Conservation (phyloP, 2,888 invertebrate species). For the Miltochrista miniata region DNA sequence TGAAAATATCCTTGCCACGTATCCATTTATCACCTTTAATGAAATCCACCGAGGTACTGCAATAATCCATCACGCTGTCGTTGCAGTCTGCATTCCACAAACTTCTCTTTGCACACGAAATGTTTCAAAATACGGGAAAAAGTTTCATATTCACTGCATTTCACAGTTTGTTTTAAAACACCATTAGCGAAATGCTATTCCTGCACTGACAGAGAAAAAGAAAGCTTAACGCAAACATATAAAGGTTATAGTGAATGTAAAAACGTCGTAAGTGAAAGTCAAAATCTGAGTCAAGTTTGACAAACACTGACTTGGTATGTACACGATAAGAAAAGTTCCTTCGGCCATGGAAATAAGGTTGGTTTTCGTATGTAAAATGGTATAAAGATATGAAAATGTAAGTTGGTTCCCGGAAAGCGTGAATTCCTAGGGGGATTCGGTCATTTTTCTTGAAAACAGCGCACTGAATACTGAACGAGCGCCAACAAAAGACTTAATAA, state of each 20-base stretch:
- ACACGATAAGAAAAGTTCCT: neutral
- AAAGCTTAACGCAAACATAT: constrained; percentile 31
- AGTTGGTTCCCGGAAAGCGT: constrained; percentile 45
- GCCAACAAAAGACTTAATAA: constrained; percentile 46
- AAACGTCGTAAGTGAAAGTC: constrained; percentile 30
- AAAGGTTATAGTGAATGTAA: constrained; percentile 35
- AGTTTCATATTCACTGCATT: constrained; percentile 36
- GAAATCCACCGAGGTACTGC: constrained; percentile 56
- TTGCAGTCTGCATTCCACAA: constrained; percentile 45
- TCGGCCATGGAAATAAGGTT: constrained; percentile 18
- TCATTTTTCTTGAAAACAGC: constrained; percentile 66
- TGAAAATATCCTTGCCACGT: constrained; percentile 8
- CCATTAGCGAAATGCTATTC: constrained; percentile 47
- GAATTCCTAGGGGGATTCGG: constrained; percentile 52
- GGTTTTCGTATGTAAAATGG: constrained; percentile 9
- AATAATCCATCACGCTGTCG: constrained; percentile 71
- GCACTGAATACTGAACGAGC: constrained; percentile 57
- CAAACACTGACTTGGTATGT: constrained; percentile 6
- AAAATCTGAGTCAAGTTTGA: constrained; percentile 33
- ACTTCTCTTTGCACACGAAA: constrained; percentile 42
- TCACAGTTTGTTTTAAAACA: constrained; percentile 47
- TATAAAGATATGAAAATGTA: constrained; percentile 15
- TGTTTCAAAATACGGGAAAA: constrained; percentile 19
- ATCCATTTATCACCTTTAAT: constrained; percentile 44
- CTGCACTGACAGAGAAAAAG: constrained; percentile 37